Conservation (phyloP, 2,797 vertebrate species). For the Sebastolobus altivelis region DNA sequence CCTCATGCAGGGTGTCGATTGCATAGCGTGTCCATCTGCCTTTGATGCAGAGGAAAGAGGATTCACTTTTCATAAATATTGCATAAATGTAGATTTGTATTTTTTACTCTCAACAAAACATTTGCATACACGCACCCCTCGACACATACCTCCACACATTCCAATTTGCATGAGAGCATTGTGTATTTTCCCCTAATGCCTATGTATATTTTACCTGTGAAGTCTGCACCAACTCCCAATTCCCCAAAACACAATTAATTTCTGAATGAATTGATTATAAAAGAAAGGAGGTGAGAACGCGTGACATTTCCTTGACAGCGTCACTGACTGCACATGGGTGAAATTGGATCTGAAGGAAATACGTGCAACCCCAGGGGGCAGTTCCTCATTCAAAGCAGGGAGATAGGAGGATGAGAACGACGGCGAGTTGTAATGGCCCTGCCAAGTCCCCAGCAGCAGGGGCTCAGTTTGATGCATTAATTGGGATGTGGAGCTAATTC, state of each 20-base stretch:
- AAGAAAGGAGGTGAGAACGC: slow-evolving; percentile 1
- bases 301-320: slow-evolving; percentile 25
- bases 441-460: slow-evolving; percentile 35
- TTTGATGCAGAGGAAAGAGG: slow-evolving; percentile 6
- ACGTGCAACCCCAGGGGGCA: slow-evolving; percentile 12
- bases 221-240: background rate
- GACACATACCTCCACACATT: background rate
- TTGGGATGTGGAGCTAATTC: slow-evolving; percentile 54
- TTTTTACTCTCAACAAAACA: background rate
- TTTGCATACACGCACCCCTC: background rate
- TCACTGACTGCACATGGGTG: slow-evolving; percentile 32
- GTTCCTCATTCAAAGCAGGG: slow-evolving; percentile 16
- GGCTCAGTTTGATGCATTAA: slow-evolving; percentile 55
- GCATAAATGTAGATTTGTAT: background rate
- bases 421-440: slow-evolving; percentile 21
- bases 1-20: background rate
- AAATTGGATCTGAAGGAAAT: slow-evolving; percentile 47
- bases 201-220: background rate
- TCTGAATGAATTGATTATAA: slow-evolving; percentile 13
- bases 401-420: background rate
- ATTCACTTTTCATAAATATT: slow-evolving; percentile 16
- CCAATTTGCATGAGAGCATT: background rate
- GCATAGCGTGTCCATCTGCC: background rate
- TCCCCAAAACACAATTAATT: background rate
- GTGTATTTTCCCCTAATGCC: background rate